These are phyloP conservation scores for Eulithis testata DNA, from an alignment of 2,888 invertebrate species.

Conservation along the genomic window DNA sequence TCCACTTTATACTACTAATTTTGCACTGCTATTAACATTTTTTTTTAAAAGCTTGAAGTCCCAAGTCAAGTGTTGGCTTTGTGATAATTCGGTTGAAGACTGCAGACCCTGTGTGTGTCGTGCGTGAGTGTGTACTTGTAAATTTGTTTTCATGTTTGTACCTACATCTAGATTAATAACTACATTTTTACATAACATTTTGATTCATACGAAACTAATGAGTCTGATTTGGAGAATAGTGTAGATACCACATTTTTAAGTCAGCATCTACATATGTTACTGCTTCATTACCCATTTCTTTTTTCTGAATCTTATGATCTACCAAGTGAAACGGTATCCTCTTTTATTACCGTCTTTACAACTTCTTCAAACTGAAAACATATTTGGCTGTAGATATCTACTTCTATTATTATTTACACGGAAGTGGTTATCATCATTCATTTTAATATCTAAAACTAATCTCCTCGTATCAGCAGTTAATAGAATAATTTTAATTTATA, in stretches of 20 bases:
- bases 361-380: not conserved
- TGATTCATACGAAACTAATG: slow-evolving; percentile 38
- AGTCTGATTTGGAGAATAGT: not conserved
- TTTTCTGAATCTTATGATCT: slow-evolving; percentile 1
- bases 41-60: slow-evolving; percentile 49
- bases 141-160: slow-evolving; percentile 68
- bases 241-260: no score
- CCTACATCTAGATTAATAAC: slow-evolving; percentile 63
- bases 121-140: slow-evolving; percentile 71
- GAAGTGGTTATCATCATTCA: slow-evolving; percentile 46
- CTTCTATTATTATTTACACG: slow-evolving; percentile 21
- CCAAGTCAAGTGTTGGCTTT: slow-evolving; percentile 67
- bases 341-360: not conserved
- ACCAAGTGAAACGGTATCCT: slow-evolving; percentile 8
- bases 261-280: no score
- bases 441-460: slow-evolving; percentile 51
- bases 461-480: slow-evolving; percentile 48
- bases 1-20: no score
- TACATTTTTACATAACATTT: slow-evolving; percentile 36
- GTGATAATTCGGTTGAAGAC: slow-evolving; percentile 80
- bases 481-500: slow-evolving; percentile 57
- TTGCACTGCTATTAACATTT: not conserved
- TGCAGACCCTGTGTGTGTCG: slow-evolving; percentile 70
- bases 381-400: slow-evolving; percentile 8
- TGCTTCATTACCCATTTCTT: not conserved